Percentiles rank a stretch among this genome's conserved stretches.
Evolutionary conservation across 1,140 invertebrate genomes (phyloP).

Genomic region (Gonioctena quinquepunctata): DNA sequence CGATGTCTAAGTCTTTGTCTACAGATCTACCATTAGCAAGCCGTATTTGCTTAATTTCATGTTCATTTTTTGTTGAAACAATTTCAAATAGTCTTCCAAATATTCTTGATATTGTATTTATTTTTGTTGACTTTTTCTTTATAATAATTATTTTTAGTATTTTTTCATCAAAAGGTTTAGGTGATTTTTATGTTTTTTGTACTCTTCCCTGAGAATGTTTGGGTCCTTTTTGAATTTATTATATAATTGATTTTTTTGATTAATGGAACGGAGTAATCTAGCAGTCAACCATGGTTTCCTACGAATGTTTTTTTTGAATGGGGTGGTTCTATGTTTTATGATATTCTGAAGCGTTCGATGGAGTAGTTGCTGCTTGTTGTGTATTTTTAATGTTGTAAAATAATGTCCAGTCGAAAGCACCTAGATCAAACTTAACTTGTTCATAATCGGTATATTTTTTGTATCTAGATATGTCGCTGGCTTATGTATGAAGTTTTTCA

Average conservation of each 20-base stretch:
- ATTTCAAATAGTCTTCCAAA: constrained; percentile 1
- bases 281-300: neutral
- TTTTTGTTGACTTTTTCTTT: neutral
- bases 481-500: neutral
- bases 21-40: too few species aligned
- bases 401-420: neutral
- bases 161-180: constrained; percentile 4
- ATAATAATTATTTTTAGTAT: neutral
- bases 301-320: neutral
- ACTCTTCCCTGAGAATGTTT: constrained; percentile 1
- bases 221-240: neutral
- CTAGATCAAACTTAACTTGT: too few species aligned
- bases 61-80: neutral
- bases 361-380: neutral
- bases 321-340: constrained; percentile 1
- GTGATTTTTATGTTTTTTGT: constrained; percentile 1
- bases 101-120: constrained; percentile 5
- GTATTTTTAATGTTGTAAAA: neutral
- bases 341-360: neutral
- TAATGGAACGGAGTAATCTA: neutral
- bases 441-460: too few species aligned
- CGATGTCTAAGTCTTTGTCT: neutral
- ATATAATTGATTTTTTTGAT: neutral
- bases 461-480: neutral
- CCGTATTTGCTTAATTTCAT: constrained; percentile 1